Conservation (phyloP, 2,113 vertebrate species). For the Bettongia penicillata region DNA sequence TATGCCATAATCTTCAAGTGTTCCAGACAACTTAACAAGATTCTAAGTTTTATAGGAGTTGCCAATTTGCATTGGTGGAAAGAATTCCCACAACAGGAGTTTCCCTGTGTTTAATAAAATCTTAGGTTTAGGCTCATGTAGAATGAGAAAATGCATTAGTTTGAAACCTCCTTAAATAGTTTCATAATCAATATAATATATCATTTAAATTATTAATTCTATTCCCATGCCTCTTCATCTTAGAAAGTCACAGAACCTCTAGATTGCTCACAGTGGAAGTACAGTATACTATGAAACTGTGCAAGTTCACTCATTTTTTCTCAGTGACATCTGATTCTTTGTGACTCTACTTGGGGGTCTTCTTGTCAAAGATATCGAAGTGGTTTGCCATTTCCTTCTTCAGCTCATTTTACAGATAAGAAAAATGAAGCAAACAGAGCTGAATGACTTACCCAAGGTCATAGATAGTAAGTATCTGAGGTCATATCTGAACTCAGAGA, state of each 20-base stretch:
- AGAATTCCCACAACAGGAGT: not conserved
- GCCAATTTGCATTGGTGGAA: not conserved
- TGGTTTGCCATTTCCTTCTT: not conserved
- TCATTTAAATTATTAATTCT: conserved; percentile 53
- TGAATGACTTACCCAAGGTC: not conserved
- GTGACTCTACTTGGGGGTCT: not conserved
- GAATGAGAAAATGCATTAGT: conserved; percentile 11
- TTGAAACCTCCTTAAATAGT: conserved; percentile 25
- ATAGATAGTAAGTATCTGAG: not conserved
- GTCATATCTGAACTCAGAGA: not conserved
- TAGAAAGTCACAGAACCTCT: not conserved
- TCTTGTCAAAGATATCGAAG: not conserved
- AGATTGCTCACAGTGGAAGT: not conserved
- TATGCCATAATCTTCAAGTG: not conserved
- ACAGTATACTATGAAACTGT: not conserved
- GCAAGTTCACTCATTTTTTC: not conserved
- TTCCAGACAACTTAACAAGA: not conserved
- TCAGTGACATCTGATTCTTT: not conserved
- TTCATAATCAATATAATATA: conserved; percentile 29
- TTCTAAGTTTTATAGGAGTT: not conserved
- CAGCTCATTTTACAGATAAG: not conserved
- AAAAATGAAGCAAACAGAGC: not conserved
- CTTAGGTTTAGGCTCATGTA: not conserved
- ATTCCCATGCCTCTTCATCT: not conserved
- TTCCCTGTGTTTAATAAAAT: not conserved